phyloP scores from a whole-genome alignment of 2,797 vertebrate genomes.

The Dermochelys coriacea region DNA sequence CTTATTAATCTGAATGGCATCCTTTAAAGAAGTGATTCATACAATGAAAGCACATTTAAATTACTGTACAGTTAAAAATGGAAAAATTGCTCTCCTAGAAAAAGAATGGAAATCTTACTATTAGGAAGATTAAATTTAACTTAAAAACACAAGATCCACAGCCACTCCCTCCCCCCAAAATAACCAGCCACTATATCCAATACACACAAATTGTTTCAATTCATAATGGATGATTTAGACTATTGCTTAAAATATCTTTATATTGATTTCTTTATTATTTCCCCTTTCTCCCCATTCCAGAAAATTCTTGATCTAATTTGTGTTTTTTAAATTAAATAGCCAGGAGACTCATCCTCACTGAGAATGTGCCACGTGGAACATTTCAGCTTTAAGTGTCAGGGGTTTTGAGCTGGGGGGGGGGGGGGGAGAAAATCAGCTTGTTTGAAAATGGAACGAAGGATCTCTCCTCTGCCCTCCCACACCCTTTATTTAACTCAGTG shows the following conservation, averaged over 20 bases:
- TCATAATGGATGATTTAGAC: fast-evolving
- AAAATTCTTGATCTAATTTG: neutral
- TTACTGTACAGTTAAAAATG: neutral
- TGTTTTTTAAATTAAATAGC: neutral
- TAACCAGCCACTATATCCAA: neutral
- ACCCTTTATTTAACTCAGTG: neutral
- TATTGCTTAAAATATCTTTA: neutral
- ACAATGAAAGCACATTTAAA: neutral
- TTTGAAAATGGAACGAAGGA: conserved; percentile 34
- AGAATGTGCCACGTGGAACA: neutral
- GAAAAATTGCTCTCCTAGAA: fast-evolving
- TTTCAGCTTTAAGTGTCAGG: neutral
- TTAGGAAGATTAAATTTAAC: neutral
- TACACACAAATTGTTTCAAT: neutral
- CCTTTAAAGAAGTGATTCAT: neutral
- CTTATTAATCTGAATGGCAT: neutral
- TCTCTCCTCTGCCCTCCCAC: neutral
- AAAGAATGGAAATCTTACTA: neutral
- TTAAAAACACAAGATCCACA: neutral
- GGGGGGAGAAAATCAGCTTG: conserved; percentile 5
- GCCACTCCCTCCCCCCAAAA: neutral
- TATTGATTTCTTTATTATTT: neutral
- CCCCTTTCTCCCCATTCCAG: neutral
- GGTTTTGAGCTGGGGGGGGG: too few species aligned
- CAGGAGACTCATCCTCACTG: neutral